These are phyloP conservation scores for Lepus europaeus DNA, from an alignment of 2,113 vertebrate species.

Conservation along the genomic window DNA sequence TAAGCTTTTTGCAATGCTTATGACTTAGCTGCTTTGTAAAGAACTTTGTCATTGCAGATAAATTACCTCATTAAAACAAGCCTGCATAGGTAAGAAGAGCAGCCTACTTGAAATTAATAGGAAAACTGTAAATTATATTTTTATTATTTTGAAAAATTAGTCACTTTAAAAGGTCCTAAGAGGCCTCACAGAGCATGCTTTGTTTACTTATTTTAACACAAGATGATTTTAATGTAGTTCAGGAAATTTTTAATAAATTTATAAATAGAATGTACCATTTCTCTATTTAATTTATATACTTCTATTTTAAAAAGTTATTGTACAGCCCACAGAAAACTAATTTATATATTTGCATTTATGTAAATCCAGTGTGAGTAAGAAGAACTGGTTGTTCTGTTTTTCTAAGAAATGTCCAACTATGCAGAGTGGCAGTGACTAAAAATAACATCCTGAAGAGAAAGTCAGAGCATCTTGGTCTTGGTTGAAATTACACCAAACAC, in stretches of 20 bases:
- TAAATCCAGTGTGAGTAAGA: neutral
- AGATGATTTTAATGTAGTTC: neutral
- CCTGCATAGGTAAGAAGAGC: neutral
- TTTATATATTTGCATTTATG: neutral
- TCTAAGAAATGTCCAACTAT: neutral
- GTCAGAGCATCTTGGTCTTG: neutral
- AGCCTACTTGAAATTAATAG: neutral
- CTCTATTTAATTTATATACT: neutral
- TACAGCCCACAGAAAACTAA: neutral
- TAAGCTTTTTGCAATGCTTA: neutral
- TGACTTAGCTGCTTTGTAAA: neutral
- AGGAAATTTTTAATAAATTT: neutral
- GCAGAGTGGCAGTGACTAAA: neutral
- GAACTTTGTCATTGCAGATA: neutral
- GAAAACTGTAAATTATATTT: neutral
- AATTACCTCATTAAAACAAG: constrained; percentile 8
- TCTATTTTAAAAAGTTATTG: neutral
- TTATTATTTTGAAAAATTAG: constrained; percentile 5
- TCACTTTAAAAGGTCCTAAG: neutral
- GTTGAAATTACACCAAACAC: neutral
- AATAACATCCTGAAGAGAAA: neutral
- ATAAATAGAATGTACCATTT: neutral
- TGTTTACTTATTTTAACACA: neutral
- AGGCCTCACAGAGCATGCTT: neutral
- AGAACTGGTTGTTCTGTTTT: neutral